These are phyloP conservation scores for Bembecia ichneumoniformis DNA, from an alignment of 2,888 invertebrate species.

Conservation along the genomic window DNA sequence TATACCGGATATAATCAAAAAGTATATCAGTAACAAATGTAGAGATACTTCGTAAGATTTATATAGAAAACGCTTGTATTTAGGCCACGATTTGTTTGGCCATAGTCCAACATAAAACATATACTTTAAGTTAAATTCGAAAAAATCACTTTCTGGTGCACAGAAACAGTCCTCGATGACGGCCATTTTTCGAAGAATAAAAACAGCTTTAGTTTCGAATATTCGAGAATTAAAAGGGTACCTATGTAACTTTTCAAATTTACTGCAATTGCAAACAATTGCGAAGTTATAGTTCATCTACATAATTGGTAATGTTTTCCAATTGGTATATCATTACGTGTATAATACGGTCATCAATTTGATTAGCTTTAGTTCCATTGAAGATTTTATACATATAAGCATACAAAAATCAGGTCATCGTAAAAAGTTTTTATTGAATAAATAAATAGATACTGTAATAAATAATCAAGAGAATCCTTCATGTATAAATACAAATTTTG, in stretches of 20 bases:
- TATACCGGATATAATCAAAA: slow-evolving; percentile 29
- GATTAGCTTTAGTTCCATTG: too few relatives aligned
- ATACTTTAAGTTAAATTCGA: slow-evolving; percentile 35
- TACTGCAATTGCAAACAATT: too few relatives aligned
- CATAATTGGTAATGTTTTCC: too few relatives aligned
- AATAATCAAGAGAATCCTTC: slow-evolving; percentile 50
- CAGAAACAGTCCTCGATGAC: background rate
- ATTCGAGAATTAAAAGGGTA: too few relatives aligned
- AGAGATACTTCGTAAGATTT: slow-evolving; percentile 30
- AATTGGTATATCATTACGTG: too few relatives aligned
- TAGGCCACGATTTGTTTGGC: slow-evolving; percentile 29
- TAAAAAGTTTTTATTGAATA: background rate
- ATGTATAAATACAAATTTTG: slow-evolving; percentile 54
- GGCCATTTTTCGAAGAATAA: background rate
- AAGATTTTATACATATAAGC: too few relatives aligned
- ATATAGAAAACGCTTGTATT: slow-evolving; percentile 22
- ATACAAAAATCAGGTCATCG: background rate
- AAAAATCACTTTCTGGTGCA: slow-evolving; percentile 3
- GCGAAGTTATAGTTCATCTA: too few relatives aligned
- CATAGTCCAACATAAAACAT: slow-evolving; percentile 45
- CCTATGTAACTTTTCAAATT: too few relatives aligned
- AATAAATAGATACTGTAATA: background rate
- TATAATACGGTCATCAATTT: too few relatives aligned
- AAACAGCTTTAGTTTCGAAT: too few relatives aligned
- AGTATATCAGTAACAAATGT: slow-evolving; percentile 24